Base-by-base conservation (phyloP, 2,888 invertebrate genomes). In the Heteromurus nitidus region DNA sequence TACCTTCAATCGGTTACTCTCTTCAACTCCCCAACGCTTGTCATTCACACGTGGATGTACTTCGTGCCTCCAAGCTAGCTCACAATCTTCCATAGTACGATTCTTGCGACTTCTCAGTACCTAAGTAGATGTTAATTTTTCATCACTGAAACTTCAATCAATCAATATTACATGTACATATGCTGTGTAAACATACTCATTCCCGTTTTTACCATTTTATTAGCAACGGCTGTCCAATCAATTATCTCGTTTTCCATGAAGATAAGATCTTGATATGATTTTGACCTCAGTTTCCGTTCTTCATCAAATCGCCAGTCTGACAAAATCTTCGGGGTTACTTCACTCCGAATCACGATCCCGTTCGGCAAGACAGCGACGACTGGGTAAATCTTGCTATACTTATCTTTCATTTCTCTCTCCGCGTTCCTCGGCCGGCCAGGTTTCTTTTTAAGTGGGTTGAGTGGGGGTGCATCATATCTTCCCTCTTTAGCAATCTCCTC, bases 11-110 rank as follows among this genome's bases (percentile, higher is more conserved):
- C 68, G 53, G 16, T 73, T 47, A 16, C 72, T 72, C 47, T 84
- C 83, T 26, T 80, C 80, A 28, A 36, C 47, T 2, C 64, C 50
- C 84, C 84, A 85, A 0, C 83, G 64, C 30, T 83, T 83, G 11
- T 74, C 70, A n/a, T 80, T 74, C 0, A 85, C 69, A 3, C 5
- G 22, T 2, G 84, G 84, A 74, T 82, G 72, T 5, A 80, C 82
- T 64, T 85, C 85, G 50, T 84, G 84, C 30, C 73, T 69, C 50
- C 62, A 86, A 1, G 82, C 85, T 7, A 86, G 72, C 11, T 74
- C 62, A 68, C 86, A 86, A 42, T 86, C 85, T n/a, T 76, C 73
- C 0, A 75, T 69, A n/a, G 72, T 65, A 28, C 86, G 62, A 20
- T 70, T 28, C 30, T 86, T 86, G 5, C 83, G 72, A 3, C 84